phyloP scores from a whole-genome alignment of 2,113 vertebrate species.

The Raja brachyura region DNA sequence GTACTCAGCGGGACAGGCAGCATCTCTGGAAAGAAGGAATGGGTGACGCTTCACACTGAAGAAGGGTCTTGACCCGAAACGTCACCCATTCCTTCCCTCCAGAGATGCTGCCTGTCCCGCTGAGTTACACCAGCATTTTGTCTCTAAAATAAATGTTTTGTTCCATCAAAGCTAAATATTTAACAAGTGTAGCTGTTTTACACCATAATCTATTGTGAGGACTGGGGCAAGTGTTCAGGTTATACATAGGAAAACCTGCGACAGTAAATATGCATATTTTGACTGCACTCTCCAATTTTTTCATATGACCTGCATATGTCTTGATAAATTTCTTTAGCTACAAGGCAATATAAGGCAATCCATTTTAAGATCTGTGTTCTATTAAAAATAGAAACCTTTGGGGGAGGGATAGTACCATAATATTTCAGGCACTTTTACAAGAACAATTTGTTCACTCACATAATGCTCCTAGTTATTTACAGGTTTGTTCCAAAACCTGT shows the following conservation, averaged over 20 bases:
- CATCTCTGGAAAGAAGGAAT: too few species aligned
- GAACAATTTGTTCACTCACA: background rate
- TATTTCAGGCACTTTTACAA: background rate
- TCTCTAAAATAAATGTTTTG: too few species aligned
- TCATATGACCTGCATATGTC: slow-evolving; percentile 38
- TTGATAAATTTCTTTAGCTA: background rate
- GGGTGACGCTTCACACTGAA: too few species aligned
- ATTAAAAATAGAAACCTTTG: background rate
- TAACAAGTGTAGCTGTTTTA: slow-evolving; percentile 95
- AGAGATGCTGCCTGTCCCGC: too few species aligned
- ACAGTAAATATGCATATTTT: slow-evolving; percentile 60
- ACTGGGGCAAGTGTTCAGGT: slow-evolving; percentile 93
- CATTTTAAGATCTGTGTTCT: background rate
- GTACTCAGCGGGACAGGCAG: too few species aligned
- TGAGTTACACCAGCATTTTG: too few species aligned
- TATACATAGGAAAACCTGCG: slow-evolving; percentile 92
- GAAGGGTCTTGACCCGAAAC: too few species aligned
- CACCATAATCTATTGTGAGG: slow-evolving; percentile 95
- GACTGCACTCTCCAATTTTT: slow-evolving; percentile 36
- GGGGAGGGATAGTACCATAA: background rate
- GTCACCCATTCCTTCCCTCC: too few species aligned
- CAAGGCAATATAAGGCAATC: background rate
- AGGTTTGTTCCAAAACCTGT: background rate
- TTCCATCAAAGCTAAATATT: slow-evolving; percentile 57
- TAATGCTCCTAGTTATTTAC: background rate